A percentile compares a stretch with the other conserved stretches of the same genome.
These are phyloP conservation scores for Suricata suricatta DNA, from an alignment of 2,113 vertebrate species.

Conservation along the genomic window DNA sequence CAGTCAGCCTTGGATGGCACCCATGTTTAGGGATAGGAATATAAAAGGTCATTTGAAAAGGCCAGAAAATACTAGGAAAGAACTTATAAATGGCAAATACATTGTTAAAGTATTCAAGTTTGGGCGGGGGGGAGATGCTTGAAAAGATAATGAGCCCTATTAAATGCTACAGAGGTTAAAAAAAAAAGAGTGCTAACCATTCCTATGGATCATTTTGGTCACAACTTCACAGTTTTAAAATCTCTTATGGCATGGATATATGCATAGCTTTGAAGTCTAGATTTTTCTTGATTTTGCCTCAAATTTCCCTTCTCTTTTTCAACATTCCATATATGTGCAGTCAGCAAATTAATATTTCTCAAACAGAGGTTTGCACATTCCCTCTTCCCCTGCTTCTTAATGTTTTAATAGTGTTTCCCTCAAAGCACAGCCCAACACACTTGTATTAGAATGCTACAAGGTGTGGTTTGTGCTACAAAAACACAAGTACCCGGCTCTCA, in stretches of 20 bases:
- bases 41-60: not conserved
- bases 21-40: not conserved
- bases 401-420: not conserved
- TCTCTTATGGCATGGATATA: not conserved
- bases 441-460: not conserved
- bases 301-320: not conserved
- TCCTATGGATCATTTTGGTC: not conserved
- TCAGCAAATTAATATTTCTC: not conserved
- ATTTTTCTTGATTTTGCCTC: not conserved
- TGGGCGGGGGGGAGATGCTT: not conserved
- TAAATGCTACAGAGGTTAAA: not conserved
- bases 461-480: too few species aligned
- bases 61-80: not conserved
- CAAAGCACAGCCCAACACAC: rapidly evolving
- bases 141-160: not conserved
- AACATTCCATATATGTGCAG: rapidly evolving
- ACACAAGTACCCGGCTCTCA: not conserved
- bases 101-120: not conserved
- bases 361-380: not conserved
- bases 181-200: not conserved
- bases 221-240: not conserved
- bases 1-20: not conserved
- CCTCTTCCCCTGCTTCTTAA: not conserved
- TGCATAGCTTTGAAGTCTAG: not conserved
- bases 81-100: not conserved